phyloP scores from a whole-genome alignment of 1,140 invertebrate genomes.

The Drosophila dunni region DNA sequence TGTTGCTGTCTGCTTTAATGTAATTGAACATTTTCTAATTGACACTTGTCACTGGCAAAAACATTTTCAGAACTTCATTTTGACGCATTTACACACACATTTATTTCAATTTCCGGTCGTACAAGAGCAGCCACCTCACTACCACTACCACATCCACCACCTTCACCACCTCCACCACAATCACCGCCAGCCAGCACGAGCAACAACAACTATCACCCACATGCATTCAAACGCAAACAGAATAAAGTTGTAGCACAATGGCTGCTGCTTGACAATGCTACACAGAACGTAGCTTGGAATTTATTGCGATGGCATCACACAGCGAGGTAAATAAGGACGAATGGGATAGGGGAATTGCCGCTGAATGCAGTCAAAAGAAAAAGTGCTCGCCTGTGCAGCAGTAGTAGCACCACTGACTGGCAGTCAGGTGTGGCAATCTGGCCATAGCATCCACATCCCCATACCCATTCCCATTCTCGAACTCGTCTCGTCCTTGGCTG shows the following conservation, averaged over 20 bases:
- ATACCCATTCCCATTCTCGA: not conserved
- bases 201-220: slow-evolving; percentile 37
- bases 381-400: slow-evolving; percentile 17
- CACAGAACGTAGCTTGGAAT: slow-evolving; percentile 54
- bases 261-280: slow-evolving; percentile 60
- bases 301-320: slow-evolving; percentile 48
- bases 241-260: slow-evolving; percentile 58
- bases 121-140: slow-evolving; percentile 49
- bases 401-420: slow-evolving; percentile 10
- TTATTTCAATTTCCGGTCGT: slow-evolving; percentile 81
- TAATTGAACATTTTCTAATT: slow-evolving; percentile 84
- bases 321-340: not conserved
- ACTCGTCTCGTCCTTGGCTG: slow-evolving; percentile 14
- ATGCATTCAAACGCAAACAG: slow-evolving; percentile 49
- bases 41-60: slow-evolving; percentile 80
- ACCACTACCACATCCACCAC: slow-evolving; percentile 34
- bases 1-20: slow-evolving; percentile 62
- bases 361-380: slow-evolving; percentile 52
- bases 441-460: slow-evolving; percentile 25
- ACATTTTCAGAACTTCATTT: slow-evolving; percentile 82
- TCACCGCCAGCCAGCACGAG: slow-evolving; percentile 43
- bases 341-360: slow-evolving; percentile 7
- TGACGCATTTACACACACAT: slow-evolving; percentile 84
- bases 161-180: slow-evolving; percentile 34
- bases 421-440: slow-evolving; percentile 46